Conservation (phyloP, 2,113 vertebrate species). For the Lipotes vexillifer region DNA sequence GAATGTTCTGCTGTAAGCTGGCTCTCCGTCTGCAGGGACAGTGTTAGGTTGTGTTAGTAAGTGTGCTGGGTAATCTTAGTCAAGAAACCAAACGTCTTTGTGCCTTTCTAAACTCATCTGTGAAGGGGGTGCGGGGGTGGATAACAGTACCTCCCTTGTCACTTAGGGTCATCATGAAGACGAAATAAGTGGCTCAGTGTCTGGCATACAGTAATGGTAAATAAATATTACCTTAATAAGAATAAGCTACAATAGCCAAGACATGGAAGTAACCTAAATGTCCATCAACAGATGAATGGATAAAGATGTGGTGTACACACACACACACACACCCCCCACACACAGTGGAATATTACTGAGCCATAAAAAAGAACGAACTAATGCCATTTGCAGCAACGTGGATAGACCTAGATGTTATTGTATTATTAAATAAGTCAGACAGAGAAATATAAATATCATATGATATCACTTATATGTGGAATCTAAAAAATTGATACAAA, state of each 20-base stretch:
- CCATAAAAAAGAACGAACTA: background rate
- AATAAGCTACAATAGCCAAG: background rate
- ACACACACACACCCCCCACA: too few species aligned
- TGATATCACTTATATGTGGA: background rate
- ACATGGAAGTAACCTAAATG: background rate
- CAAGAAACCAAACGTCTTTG: background rate
- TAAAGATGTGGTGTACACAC: background rate
- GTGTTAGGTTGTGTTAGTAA: background rate
- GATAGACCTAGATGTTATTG: background rate
- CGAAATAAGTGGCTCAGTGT: background rate
- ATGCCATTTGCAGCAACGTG: background rate
- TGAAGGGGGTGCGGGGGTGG: rapidly evolving
- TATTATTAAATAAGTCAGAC: background rate
- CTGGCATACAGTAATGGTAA: background rate
- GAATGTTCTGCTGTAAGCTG: background rate
- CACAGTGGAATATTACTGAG: background rate
- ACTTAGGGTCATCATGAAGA: background rate
- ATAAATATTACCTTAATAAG: background rate
- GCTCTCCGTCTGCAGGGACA: slow-evolving; percentile 5
- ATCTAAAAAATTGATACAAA: background rate
- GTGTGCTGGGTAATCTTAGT: background rate
- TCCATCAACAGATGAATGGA: background rate
- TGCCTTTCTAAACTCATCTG: background rate
- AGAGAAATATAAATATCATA: background rate
- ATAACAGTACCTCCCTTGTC: background rate